A percentile compares a stretch with the other conserved stretches of the same genome.
These are phyloP conservation scores for Colostygia pectinataria DNA, from an alignment of 2,888 invertebrate species.

Conservation along the genomic window DNA sequence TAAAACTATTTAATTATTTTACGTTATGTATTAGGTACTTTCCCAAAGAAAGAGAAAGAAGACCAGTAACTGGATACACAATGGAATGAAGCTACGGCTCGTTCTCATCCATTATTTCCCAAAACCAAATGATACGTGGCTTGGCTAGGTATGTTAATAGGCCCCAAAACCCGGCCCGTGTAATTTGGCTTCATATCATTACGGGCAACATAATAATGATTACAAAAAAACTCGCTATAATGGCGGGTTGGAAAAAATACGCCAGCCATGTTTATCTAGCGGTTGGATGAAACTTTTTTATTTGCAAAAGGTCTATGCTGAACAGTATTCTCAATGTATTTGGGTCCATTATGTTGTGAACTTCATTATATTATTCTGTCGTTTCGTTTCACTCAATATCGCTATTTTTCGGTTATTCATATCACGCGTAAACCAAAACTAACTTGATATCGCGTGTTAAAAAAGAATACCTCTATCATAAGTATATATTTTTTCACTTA, in stretches of 20 bases:
- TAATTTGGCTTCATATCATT: slow-evolving; percentile 79
- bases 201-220: slow-evolving; percentile 69
- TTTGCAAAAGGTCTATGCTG: slow-evolving; percentile 12
- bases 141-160: slow-evolving; percentile 76
- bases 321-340: no score
- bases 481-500: no score
- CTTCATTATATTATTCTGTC: no score
- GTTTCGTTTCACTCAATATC: no score
- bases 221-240: slow-evolving; percentile 58
- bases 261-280: slow-evolving; percentile 58
- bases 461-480: no score
- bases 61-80: slow-evolving; percentile 6
- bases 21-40: no score
- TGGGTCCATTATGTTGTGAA: no score
- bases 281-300: slow-evolving; percentile 21
- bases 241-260: slow-evolving; percentile 53
- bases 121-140: slow-evolving; percentile 64
- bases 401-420: no score
- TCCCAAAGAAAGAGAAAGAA: no score
- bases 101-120: slow-evolving; percentile 47
- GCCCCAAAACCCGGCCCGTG: slow-evolving; percentile 59
- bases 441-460: no score
- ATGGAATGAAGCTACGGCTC: slow-evolving; percentile 4
- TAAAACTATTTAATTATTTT: no score
- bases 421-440: no score